Conservation (phyloP, 1,140 invertebrate species). For the Drosophila sp. region DNA sequence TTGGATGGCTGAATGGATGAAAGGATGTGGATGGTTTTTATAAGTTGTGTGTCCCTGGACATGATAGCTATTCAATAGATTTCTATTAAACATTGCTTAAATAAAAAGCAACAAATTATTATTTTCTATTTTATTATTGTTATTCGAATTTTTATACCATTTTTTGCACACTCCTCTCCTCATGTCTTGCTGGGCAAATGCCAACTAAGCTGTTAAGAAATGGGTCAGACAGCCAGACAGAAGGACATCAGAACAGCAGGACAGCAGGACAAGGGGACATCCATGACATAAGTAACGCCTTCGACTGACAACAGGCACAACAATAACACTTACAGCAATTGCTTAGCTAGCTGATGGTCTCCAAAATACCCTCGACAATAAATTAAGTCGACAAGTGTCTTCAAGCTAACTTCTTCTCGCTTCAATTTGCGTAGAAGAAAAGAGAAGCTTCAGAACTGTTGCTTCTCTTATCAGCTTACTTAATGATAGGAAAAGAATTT, state of each 20-base stretch:
- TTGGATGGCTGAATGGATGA: not conserved
- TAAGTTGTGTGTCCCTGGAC: not conserved
- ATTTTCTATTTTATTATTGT: conserved; percentile 63
- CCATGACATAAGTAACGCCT: conserved; percentile 69
- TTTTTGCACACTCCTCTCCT: not conserved
- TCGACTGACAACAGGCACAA: conserved; percentile 44
- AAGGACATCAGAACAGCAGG: conserved; percentile 13
- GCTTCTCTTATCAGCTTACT: too few species aligned
- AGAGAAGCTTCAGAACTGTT: too few species aligned
- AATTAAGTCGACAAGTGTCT: not conserved
- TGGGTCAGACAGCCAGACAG: conserved; percentile 64
- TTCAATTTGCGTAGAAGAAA: not conserved
- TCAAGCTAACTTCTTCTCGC: not conserved
- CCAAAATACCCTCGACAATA: not conserved
- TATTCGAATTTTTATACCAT: not conserved
- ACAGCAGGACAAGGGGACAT: conserved; percentile 10
- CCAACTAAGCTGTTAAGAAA: conserved; percentile 65
- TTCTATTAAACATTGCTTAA: conserved; percentile 65
- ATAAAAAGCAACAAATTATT: conserved; percentile 76
- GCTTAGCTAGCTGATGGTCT: not conserved
- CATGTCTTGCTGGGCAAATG: conserved; percentile 25
- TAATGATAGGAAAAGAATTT: too few species aligned
- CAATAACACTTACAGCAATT: conserved; percentile 39
- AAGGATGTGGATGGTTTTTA: not conserved
- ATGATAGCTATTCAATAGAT: conserved; percentile 66